A percentile compares a stretch with the other conserved stretches of the same genome.
Conservation (phyloP, 2,888 invertebrate species). For the Cerastoderma edule region DNA sequence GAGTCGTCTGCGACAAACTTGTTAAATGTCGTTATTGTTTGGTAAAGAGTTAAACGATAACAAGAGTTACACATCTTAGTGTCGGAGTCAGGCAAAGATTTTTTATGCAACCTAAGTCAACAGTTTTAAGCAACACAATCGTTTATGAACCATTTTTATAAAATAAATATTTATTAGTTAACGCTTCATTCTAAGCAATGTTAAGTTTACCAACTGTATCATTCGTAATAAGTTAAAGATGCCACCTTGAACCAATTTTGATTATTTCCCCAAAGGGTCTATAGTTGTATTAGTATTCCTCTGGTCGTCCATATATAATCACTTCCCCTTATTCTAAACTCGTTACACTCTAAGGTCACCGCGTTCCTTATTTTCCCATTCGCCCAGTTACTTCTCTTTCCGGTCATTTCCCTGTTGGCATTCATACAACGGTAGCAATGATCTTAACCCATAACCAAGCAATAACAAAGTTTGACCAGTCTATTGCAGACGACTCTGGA, state of each 20-base stretch:
- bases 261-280: no score
- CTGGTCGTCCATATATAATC: no score
- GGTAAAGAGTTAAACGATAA: neutral
- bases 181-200: no score
- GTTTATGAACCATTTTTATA: neutral
- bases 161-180: no score
- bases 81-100: neutral
- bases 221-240: no score
- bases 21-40: neutral
- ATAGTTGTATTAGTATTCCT: no score
- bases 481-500: neutral
- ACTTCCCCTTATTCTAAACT: no score
- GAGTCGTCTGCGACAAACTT: neutral
- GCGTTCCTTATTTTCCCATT: neutral
- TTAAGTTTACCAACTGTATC: no score
- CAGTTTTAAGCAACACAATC: neutral
- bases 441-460: neutral
- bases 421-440: neutral
- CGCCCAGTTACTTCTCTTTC: neutral
- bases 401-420: neutral
- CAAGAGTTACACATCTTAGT: neutral
- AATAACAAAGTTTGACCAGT: no score
- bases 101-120: neutral
- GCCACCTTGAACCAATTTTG: no score
- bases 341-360: neutral